phyloP scores from a whole-genome alignment of 2,797 vertebrate species.

The Manis crassicaudata region DNA sequence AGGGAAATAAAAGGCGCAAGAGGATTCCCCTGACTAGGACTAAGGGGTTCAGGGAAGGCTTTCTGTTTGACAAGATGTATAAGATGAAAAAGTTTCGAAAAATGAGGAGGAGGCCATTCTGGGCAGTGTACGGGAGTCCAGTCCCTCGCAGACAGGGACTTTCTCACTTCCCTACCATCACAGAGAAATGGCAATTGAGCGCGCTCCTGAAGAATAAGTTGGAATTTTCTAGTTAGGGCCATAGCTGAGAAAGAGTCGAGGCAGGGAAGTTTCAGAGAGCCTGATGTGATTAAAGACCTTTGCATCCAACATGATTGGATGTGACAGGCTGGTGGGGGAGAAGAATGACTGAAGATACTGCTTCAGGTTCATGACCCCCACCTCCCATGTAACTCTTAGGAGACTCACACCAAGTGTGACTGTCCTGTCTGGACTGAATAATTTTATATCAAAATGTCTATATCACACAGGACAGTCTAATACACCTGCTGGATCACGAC shows the following conservation, averaged over 20 bases:
- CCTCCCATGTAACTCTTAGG: neutral
- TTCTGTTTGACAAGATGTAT: neutral
- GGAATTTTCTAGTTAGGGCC: neutral
- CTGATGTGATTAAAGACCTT: neutral
- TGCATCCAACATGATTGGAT: neutral
- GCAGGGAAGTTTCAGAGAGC: neutral
- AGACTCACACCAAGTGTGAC: neutral
- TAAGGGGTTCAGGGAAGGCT: neutral
- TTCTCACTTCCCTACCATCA: neutral
- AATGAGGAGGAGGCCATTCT: neutral
- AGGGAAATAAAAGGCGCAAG: neutral
- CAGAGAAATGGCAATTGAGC: neutral
- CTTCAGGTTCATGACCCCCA: neutral
- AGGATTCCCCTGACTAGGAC: neutral
- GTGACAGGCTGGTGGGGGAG: neutral
- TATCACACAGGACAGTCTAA: neutral
- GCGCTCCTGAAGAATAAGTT: neutral
- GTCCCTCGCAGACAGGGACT: neutral
- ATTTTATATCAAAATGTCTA: neutral
- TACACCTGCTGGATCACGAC: neutral
- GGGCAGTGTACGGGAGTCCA: rapidly evolving
- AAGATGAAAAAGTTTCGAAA: neutral
- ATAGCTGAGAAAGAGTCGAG: neutral
- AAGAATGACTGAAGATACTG: neutral
- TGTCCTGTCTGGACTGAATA: neutral